phyloP scores from a whole-genome alignment of 30 jellyfish, hydroid and myxozoan genomes.

The Clytia hemisphaerica region DNA sequence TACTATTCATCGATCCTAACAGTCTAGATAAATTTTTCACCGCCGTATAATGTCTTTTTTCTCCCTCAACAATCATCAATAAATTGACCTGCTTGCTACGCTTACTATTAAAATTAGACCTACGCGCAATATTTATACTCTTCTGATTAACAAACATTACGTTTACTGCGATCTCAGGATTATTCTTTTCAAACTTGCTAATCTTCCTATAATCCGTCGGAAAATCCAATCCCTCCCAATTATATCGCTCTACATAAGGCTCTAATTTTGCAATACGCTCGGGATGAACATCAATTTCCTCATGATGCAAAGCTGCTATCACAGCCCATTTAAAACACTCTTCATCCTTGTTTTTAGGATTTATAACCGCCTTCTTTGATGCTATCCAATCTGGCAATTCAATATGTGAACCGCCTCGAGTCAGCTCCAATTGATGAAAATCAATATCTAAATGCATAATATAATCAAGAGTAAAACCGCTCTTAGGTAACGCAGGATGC shows the following conservation, averaged over 20 bases:
- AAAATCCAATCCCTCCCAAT: slow-evolving; percentile 13
- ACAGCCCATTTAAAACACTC: too few species aligned
- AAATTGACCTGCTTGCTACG: slow-evolving; percentile 10
- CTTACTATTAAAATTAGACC: not conserved
- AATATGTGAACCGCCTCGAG: too few species aligned
- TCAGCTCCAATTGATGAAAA: too few species aligned
- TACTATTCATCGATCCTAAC: not conserved
- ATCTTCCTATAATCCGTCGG: slow-evolving; percentile 4
- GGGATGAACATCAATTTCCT: too few species aligned
- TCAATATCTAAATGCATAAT: too few species aligned
- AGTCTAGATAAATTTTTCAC: not conserved
- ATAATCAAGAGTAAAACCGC: too few species aligned
- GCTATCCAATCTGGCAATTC: too few species aligned
- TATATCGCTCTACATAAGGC: not conserved
- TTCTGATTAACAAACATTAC: not conserved
- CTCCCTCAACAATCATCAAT: slow-evolving; percentile 18
- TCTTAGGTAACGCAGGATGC: slow-evolving; percentile 1
- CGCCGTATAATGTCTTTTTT: slow-evolving; percentile 9
- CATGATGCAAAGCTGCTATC: too few species aligned
- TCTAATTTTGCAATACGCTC: too few species aligned
- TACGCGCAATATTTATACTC: not conserved
- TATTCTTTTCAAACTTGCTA: slow-evolving; percentile 18
- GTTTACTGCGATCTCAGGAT: slow-evolving; percentile 24
- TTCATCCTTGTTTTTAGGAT: too few species aligned
- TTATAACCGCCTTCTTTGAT: too few species aligned